These are phyloP conservation scores for Cosmorhoe ocellata DNA, from an alignment of 2,888 invertebrate genomes.

Conservation along the genomic window DNA sequence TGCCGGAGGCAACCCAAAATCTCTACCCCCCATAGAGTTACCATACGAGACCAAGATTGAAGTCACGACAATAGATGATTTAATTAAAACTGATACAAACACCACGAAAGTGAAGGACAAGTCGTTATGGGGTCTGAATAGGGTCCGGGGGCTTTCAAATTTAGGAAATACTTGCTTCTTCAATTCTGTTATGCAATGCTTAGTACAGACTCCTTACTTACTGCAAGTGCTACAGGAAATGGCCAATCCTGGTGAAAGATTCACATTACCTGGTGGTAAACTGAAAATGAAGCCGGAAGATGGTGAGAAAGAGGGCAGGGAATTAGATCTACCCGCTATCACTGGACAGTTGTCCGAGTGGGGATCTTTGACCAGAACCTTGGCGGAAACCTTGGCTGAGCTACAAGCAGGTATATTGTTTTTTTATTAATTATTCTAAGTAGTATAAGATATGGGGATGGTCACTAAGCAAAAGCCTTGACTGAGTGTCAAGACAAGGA, in stretches of 20 bases:
- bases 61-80: slow-evolving; percentile 47
- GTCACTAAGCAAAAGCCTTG: too few relatives aligned
- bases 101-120: slow-evolving; percentile 63
- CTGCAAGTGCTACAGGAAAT: slow-evolving; percentile 87
- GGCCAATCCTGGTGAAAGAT: slow-evolving; percentile 85
- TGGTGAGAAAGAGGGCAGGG: slow-evolving; percentile 65
- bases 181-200: slow-evolving; percentile 97
- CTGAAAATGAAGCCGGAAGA: slow-evolving; percentile 75
- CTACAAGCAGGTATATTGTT: slow-evolving; percentile 79
- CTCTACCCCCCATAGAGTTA: slow-evolving; percentile 64
- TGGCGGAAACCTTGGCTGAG: slow-evolving; percentile 87
- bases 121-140: slow-evolving; percentile 64
- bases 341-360: slow-evolving; percentile 86
- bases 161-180: slow-evolving; percentile 98
- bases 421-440: background rate
- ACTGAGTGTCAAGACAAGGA: too few relatives aligned
- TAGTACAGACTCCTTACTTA: slow-evolving; percentile 92
- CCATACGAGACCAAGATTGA: slow-evolving; percentile 57
- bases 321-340: slow-evolving; percentile 84
- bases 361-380: slow-evolving; percentile 85
- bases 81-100: slow-evolving; percentile 45
- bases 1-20: slow-evolving; percentile 48
- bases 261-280: slow-evolving; percentile 88
- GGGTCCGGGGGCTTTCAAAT: slow-evolving; percentile 92
- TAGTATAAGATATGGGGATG: too few relatives aligned